Conservation (phyloP, 2,888 invertebrate species). For the Chouioia cunea region DNA sequence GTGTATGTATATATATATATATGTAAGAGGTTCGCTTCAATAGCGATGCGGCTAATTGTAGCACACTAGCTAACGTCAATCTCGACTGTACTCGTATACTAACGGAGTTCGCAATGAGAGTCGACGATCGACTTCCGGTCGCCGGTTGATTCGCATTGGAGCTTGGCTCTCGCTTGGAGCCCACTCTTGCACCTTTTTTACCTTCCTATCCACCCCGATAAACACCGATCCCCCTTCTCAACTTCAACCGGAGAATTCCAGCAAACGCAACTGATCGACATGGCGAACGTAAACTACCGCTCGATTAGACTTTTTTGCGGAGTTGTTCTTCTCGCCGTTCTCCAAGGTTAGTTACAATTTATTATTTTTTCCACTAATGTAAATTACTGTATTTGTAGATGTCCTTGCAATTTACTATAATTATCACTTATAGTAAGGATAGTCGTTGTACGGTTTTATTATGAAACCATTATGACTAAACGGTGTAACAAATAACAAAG, state of each 20-base stretch:
- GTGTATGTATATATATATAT: too few species aligned
- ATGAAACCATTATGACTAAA: too few species aligned
- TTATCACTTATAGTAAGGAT: too few species aligned
- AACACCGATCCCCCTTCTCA: slow-evolving; percentile 1
- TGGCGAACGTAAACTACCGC: slow-evolving; percentile 55
- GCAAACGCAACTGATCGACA: slow-evolving; percentile 11
- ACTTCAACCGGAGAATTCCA: not conserved
- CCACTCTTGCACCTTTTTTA: too few species aligned
- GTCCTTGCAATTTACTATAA: too few species aligned
- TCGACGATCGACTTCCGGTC: slow-evolving; percentile 27
- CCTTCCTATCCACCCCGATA: not conserved
- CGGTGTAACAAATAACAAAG: too few species aligned
- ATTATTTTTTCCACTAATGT: too few species aligned
- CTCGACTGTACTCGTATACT: not conserved
- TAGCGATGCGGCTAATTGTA: not conserved
- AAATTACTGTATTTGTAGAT: too few species aligned
- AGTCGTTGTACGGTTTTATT: too few species aligned
- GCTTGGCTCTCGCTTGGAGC: not conserved
- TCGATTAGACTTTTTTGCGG: slow-evolving; percentile 58
- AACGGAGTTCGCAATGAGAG: slow-evolving; percentile 15
- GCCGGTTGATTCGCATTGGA: slow-evolving; percentile 22
- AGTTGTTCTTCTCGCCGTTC: slow-evolving; percentile 57
- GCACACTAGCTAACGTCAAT: not conserved
- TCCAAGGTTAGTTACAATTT: slow-evolving; percentile 59
- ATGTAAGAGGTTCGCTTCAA: too few species aligned